Evolutionary conservation across 1,140 invertebrate genomes (phyloP), one percentile per base, ranked within the genome.

Genomic region (Cotesia chilonis): DNA sequence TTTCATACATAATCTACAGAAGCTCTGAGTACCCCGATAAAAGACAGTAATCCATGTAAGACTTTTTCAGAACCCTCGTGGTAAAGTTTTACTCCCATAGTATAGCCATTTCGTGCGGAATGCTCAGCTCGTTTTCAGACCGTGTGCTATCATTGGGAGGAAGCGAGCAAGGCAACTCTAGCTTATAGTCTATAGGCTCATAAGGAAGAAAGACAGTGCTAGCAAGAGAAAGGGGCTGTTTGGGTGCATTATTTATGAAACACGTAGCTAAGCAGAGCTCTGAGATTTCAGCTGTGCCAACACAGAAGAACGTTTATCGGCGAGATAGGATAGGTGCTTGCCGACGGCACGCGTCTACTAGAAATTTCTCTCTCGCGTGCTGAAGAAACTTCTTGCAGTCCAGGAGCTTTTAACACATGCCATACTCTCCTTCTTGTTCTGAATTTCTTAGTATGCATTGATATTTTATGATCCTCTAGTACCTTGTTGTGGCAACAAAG

Each of bases 161-260:
- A 38, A 41, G 37, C n/a, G 35, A 63, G 10, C 60, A 37, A 7
- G 28, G 20, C 9, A 51, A 10, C 37, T 66, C 1, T 14, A 66
- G n/a, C 14, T 17, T 17, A 28, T 41, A 51, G 38, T 66, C 38
- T 51, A 51, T 52, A 17, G 41, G 57, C 54, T 35, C 61, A 61
- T 14, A 20, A 37, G 54, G 4, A 38, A 67, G 54, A 59, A 60
- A 72, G 63, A 72, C 64, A 65, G 20, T 28, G n/a, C 28, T 41
- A 38, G 28, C 28, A 20, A 38, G 55, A 72, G 47, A 55, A 36
- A 66, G 71, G 71, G 54, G 36, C 35, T 63, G 66, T 51, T 64
- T 64, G 35, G 51, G 47, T 81, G 75, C 75, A 84, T 83, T 83
- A 81, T 84, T 83, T 84, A 85, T 82, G 79, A 80, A 81, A 76